Base-by-base conservation (phyloP, 2,797 vertebrate species). In the Sphenopsis melanotis region DNA sequence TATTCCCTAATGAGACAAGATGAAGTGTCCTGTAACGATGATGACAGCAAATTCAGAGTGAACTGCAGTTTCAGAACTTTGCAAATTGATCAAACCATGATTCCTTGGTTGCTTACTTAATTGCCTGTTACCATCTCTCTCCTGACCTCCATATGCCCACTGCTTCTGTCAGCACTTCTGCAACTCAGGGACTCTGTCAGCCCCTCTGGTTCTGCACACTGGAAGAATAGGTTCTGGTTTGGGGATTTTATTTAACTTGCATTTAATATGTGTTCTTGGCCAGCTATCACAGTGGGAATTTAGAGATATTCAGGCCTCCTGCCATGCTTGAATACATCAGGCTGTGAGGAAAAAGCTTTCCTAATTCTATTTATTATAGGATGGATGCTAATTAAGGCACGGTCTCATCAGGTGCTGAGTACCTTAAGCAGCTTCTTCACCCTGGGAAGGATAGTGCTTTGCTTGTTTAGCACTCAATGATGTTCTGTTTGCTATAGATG, bases 91-190 rank as follows among this genome's bases (percentile, higher is more conserved):
- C 92, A 92, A 91, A 87, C 66, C 34, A 6, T 68, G 83, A 84
- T 91, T 96, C 79, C 74, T 96, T 89, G 88, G 82, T 82, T 96
- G 80, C 89, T 91, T 87, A 71, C 90, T 97, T 97, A 97, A 97
- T 94, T 14, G 52, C 63, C 70, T 96, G 95, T 94, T 91, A 93
- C 60, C 0, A 24, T 91, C n/a, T 84, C 74, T 86, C 65, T 70
- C 60, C 81, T 93, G 83, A 86, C 91, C 80, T 93, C 83, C 30
- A 7, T 72, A n/a, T 66, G 41, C 74, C 46, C n/a, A 41, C 53
- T 88, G 83, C 85, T 87, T 94, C 81, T 93, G 90, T 97, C 94
- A 96, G 91, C 94, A 93, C 53, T 91, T 82, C 7, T 8, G 64
- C 3, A 5, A 44, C 81, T 47, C 49, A 84, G 70, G 56, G 70